A percentile compares a stretch with the other conserved stretches of the same genome.
These are phyloP conservation scores for Patiria miniata DNA, from an alignment of 35 echinoderm and acorn worm species.

Conservation along the genomic window DNA sequence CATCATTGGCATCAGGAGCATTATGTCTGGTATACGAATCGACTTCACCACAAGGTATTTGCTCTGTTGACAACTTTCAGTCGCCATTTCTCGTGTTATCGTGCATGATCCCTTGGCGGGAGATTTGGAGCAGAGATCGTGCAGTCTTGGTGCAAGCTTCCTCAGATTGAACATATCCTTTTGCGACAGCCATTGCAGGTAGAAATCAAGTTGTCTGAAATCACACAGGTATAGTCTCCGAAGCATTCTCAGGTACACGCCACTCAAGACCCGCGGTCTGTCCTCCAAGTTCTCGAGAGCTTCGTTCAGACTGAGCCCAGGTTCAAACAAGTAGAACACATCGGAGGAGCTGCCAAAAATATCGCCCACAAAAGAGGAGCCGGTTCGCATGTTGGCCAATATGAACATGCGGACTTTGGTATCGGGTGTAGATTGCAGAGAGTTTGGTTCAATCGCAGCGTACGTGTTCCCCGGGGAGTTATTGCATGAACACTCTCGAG, in stretches of 20 bases:
- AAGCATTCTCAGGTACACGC: neutral
- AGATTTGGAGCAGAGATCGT: neutral
- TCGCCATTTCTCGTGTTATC: neutral
- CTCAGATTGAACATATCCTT: neutral
- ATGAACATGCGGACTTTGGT: conserved; percentile 13
- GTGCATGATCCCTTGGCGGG: neutral
- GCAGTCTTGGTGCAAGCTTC: neutral
- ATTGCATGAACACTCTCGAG: too few species aligned
- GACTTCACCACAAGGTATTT: conserved; percentile 42
- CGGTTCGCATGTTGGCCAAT: conserved; percentile 69
- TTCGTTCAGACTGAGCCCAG: conserved; percentile 33
- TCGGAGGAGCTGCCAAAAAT: conserved; percentile 37
- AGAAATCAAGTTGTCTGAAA: conserved; percentile 29
- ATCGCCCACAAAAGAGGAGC: conserved; percentile 71
- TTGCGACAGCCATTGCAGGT: neutral
- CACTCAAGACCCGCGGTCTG: neutral
- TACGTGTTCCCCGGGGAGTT: too few species aligned
- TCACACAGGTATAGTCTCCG: conserved; percentile 12
- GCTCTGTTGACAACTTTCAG: conserved; percentile 31
- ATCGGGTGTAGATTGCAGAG: neutral
- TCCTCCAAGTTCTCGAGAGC: conserved; percentile 6
- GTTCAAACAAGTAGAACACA: conserved; percentile 76
- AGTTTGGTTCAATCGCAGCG: too few species aligned
- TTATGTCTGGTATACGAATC: conserved; percentile 57
- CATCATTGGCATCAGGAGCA: conserved; percentile 56